Base-by-base conservation (phyloP, 2,888 invertebrate genomes). In the Synergus umbraculus region DNA sequence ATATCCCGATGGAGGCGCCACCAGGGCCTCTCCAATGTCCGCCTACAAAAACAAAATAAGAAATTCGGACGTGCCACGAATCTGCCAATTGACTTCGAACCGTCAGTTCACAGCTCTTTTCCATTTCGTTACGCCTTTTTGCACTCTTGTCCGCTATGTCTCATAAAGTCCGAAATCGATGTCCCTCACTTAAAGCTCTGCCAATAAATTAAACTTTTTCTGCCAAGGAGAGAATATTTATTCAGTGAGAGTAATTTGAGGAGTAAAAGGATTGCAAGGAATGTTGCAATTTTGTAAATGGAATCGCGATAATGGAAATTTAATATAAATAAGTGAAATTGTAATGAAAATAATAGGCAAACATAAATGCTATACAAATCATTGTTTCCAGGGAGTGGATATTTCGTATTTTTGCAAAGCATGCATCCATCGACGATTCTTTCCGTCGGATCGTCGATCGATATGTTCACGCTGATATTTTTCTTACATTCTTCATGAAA, bases 1-100 rank as follows among this genome's bases (percentile, higher is more conserved):
- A 91, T 91, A 89, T 89, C 87, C 88, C 83, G 82, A 82, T 86
- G 85, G 88, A 90, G 90, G 91, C 91, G 91, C 91, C 91, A 91
- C 90, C 81, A 82, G 81, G 79, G 80, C 73, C 49, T 49, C 54
- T 73, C 41, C 73, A 54, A 41, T 73, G 73, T 73, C 73, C 73
- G 73, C 73, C 73, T 73, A 73, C 73, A 73, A 73, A 73, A 73
- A 69, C 49, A 73, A 54, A 49, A 73, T 73, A 73, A 73, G 49
- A 49, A 73, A 54, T 73, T 54, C 73, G 54, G 41, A 73, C 54
- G 49, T 29, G 54, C 54, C 73, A 41, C 54, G 54, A 58, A 73
- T 73, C 54, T 37, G 73, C 54, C 54, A 54, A 73, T 73, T 73
- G 73, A 54, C 73, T 73, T 73, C n/a, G 54, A 54, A 18, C 49